phyloP scores from a whole-genome alignment of 2,113 vertebrate species.

The Catagonus wagneri region DNA sequence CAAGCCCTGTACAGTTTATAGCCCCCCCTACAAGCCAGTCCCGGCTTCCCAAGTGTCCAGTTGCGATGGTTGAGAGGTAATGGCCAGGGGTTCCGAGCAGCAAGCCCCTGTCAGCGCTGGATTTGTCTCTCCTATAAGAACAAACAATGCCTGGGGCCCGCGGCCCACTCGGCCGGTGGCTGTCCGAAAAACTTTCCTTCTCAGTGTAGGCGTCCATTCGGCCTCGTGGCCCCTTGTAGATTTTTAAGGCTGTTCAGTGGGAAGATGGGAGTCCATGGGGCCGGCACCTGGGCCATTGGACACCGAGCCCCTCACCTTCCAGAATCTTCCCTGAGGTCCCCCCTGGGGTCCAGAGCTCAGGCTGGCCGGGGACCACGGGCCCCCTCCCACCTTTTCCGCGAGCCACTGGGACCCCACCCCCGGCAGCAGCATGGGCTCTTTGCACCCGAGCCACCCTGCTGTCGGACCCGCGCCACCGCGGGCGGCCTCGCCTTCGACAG shows the following conservation, averaged over 20 bases:
- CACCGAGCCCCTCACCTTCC: background rate
- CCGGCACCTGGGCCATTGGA: rapidly evolving
- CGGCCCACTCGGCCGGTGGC: background rate
- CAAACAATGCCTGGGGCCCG: rapidly evolving
- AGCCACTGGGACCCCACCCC: rapidly evolving
- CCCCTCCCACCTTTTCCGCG: too few relatives aligned
- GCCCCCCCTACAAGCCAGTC: rapidly evolving
- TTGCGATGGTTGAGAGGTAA: background rate
- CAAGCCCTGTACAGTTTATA: rapidly evolving
- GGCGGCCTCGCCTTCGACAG: rapidly evolving
- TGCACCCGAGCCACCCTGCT: background rate
- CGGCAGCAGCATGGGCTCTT: too few relatives aligned
- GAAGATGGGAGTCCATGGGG: rapidly evolving
- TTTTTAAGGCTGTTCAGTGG: background rate
- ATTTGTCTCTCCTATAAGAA: background rate
- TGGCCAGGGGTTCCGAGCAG: background rate
- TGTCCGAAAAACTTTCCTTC: rapidly evolving
- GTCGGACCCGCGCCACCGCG: rapidly evolving
- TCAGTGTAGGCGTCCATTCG: rapidly evolving
- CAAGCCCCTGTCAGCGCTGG: rapidly evolving
- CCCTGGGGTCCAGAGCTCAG: too few relatives aligned
- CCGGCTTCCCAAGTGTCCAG: rapidly evolving
- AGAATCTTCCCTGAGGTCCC: background rate
- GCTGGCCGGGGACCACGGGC: too few relatives aligned
- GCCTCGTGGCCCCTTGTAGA: background rate